Base-by-base conservation (phyloP, 2,797 vertebrate genomes). In the Pampus argenteus region DNA sequence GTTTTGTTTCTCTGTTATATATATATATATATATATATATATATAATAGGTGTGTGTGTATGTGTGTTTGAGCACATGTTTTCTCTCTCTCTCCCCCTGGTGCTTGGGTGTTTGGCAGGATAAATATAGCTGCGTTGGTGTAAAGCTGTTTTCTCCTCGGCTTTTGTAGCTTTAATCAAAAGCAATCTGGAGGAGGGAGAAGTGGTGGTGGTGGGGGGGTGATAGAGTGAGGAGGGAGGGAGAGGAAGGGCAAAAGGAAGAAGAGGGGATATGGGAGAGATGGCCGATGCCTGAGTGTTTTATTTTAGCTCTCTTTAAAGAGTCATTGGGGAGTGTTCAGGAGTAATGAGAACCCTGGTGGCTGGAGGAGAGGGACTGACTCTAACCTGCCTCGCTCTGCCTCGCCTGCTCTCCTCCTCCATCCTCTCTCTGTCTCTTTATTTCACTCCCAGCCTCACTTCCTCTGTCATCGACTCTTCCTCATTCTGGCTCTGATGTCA, bases 121-220 rank as follows among this genome's bases (percentile, higher is more conserved):
- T 94, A 95, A 94, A 94, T 94, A 94, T 94, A 95, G 92, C 89
- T 74, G 86, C 88, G 90, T 94, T 88, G 91, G 92, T 94, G 92
- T 92, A 86, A 91, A 92, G 86, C 91, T 90, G 89, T 91, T 91
- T 88, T 89, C 88, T 92, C 87, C 79, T 89, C 74, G 38, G 88
- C 86, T 92, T 92, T 92, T 93, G 90, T 91, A 93, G 91, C 91
- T 94, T 94, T 94, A 95, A 95, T 94, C 93, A 94, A 93, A 94
- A 94, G 90, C 91, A 93, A 93, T 94, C 92, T 94, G 90, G 92
- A 94, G 91, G 89, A 94, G 81, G 84, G 81, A 91, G 86, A 73
- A 88, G 89, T 80, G 78, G 89, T n/a, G n/a, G n/a, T n/a, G n/a
- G n/a, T n/a, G n/a, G n/a, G n/a, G n/a, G n/a, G n/a, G n/a, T n/a